Evolutionary conservation across 1,140 invertebrate genomes (phyloP), one percentile per base, ranked within the genome.

Genomic region (Drosophila punjabiensis): DNA sequence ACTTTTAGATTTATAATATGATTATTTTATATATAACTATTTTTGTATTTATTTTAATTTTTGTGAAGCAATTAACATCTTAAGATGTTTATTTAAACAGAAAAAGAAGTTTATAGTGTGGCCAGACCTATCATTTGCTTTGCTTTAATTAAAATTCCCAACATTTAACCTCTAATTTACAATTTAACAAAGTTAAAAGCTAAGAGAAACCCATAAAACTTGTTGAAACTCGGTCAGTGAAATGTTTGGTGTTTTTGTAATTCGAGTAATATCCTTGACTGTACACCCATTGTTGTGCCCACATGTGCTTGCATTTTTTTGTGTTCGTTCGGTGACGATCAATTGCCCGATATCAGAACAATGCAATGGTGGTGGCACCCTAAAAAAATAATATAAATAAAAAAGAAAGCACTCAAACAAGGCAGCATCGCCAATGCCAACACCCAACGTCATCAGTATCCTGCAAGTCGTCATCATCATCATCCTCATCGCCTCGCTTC

Each of bases 371-470:
- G 13, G 52, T 39, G 20, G 20, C 55, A 58, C 55, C 55, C 55
- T 39, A 58, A 58, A 39, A 37, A 39, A 24, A 41, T 4, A 48
- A 48, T n/a, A 45, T 18, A 33, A 39, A 58, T 24, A 56, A 39
- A 30, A 35, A 63, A 11, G n/a, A n/a, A n/a, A n/a, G n/a, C 24
- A 50, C 33, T 37, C 58, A 80, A 8, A 59, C 50, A 66, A 52
- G 53, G n/a, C 37, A 59, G 47, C 41, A 58, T 16, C 61, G 59
- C 41, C 53, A 18, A 59, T 35, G 48, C 41, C 76, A 45, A 78
- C 43, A 65, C 62, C 55, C 61, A 58, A 68, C 37, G 39, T 67
- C 50, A 69, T 71, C 64, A 55, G 48, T 58, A 61, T 39, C 47
- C 39, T 45, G 20, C 13, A 24, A 20, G 39, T 39, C 35, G 39